These are phyloP conservation scores for Parnassius mnemosyne DNA, from an alignment of 2,888 invertebrate species.

Conservation along the genomic window DNA sequence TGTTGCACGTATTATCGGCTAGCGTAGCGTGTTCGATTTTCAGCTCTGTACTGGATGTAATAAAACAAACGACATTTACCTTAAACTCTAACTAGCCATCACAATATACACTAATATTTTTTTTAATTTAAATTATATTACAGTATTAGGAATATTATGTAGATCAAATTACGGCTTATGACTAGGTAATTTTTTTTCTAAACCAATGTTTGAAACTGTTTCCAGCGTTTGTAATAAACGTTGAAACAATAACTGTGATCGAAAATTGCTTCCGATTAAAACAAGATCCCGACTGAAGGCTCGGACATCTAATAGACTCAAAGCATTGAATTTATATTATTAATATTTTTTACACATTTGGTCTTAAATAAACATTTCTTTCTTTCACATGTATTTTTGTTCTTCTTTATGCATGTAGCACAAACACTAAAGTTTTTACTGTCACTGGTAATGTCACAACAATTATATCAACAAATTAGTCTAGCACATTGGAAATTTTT, in stretches of 20 bases:
- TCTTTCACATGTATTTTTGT: constrained; percentile 28
- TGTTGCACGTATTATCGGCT: constrained; percentile 53
- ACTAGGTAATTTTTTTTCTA: constrained; percentile 76
- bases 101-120: constrained; percentile 55
- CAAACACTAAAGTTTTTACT: constrained; percentile 53
- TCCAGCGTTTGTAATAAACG: constrained; percentile 39
- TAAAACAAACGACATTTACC: constrained; percentile 38
- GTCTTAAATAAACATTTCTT: constrained; percentile 31
- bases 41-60: constrained; percentile 28
- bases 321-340: constrained; percentile 27
- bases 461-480: constrained; percentile 69
- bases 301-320: constrained; percentile 27
- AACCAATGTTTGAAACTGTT: constrained; percentile 54
- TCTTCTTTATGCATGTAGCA: constrained; percentile 45
- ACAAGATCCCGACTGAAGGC: constrained; percentile 21
- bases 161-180: constrained; percentile 74
- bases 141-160: constrained; percentile 62
- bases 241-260: constrained; percentile 25
- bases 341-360: constrained; percentile 28
- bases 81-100: constrained; percentile 52
- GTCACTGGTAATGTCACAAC: constrained; percentile 65
- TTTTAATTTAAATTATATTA: constrained; percentile 52
- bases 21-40: constrained; percentile 15
- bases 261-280: constrained; percentile 18
- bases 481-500: constrained; percentile 71